These are phyloP conservation scores for Oasisia sp. DNA, from an alignment of 2,888 invertebrate genomes.

Conservation along the genomic window DNA sequence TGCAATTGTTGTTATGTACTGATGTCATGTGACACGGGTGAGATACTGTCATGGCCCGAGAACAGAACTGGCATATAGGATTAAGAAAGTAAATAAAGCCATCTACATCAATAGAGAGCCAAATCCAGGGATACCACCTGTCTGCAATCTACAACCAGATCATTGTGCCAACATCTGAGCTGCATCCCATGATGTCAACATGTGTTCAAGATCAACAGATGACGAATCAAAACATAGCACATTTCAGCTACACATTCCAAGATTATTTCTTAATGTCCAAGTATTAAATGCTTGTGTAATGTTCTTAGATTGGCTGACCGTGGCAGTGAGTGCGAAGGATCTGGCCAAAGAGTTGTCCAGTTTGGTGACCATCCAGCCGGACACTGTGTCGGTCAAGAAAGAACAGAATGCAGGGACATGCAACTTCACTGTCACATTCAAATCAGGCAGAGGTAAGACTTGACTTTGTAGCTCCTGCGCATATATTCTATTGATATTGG, in stretches of 20 bases:
- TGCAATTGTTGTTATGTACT: too few relatives aligned
- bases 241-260: too few relatives aligned
- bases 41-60: too few relatives aligned
- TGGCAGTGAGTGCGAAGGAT: conserved; percentile 14
- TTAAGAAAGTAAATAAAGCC: too few relatives aligned
- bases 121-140: too few relatives aligned
- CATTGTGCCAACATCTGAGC: too few relatives aligned
- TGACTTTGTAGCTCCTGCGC: not conserved
- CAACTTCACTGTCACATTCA: conserved; percentile 29
- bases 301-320: conserved; percentile 33
- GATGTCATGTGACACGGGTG: too few relatives aligned
- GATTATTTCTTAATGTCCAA: not conserved
- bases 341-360: conserved; percentile 39
- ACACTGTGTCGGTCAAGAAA: conserved; percentile 40
- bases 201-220: not conserved
- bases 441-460: conserved; percentile 21
- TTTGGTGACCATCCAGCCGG: conserved; percentile 41
- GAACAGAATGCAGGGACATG: conserved; percentile 24
- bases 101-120: too few relatives aligned
- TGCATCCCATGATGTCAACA: too few relatives aligned
- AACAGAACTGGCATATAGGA: too few relatives aligned
- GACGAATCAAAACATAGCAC: not conserved
- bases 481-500: not conserved
- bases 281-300: not conserved
- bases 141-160: too few relatives aligned